These are phyloP conservation scores for Tetramorium alpestre DNA, from an alignment of 1,140 invertebrate genomes.

Conservation along the genomic window DNA sequence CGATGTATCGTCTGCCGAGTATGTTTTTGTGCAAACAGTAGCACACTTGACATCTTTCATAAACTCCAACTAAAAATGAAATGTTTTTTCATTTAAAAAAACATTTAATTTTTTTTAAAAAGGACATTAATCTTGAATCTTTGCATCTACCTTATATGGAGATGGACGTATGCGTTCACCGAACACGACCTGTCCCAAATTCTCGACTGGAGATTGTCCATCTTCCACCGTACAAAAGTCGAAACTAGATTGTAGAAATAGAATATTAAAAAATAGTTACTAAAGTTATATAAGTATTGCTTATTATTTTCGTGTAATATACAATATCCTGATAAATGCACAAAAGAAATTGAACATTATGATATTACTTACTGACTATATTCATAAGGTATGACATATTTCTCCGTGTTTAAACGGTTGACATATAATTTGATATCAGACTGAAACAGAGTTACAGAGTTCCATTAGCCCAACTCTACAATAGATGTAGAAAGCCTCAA, in stretches of 20 bases:
- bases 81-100: background rate
- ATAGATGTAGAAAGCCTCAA: no score
- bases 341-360: conserved; percentile 79
- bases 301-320: background rate
- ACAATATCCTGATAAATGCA: background rate
- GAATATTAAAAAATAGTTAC: background rate
- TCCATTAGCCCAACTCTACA: no score
- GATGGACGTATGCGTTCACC: conserved; percentile 98
- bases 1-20: conserved; percentile 88
- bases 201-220: conserved; percentile 96
- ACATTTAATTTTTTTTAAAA: background rate
- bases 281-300: conserved; percentile 82
- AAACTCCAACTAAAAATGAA: conserved; percentile 87
- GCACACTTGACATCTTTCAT: conserved; percentile 91
- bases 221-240: conserved; percentile 95
- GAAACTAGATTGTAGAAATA: conserved; percentile 86
- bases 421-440: conserved; percentile 95
- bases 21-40: conserved; percentile 90
- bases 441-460: conserved; percentile 87
- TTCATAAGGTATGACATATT: conserved; percentile 99
- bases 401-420: conserved; percentile 98
- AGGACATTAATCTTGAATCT: background rate
- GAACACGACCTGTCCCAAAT: conserved; percentile 99
- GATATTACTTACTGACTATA: conserved; percentile 91
- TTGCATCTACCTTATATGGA: conserved; percentile 90